Evolutionary conservation across 2,888 invertebrate species (phyloP), one percentile per base, ranked within the genome.

Genomic region (Noctua pronuba): DNA sequence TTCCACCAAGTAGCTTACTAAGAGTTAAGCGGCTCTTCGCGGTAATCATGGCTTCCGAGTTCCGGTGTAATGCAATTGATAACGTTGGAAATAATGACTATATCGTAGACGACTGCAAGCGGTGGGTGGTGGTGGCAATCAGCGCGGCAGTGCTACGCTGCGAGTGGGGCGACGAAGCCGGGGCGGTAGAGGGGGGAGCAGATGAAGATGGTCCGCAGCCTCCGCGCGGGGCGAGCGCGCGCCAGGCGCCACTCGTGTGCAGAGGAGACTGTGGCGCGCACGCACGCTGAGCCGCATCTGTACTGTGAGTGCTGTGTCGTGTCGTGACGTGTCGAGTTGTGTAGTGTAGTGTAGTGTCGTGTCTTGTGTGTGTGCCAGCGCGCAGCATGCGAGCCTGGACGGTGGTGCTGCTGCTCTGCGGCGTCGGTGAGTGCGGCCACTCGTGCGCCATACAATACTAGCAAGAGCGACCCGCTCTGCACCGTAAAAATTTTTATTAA

Each of bases 401-500:
- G 10, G n/a, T 65, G 46, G 64, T 77, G 66, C 67, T 84, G 74
- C 75, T 75, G 77, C 78, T 85, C 13, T 85, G 87, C 74, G 72
- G 49, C 35, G 18, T 72, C 44, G 81, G 85, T 85, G 69, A 85
- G 85, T 78, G 64, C 4, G 13, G 11, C 31, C 44, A 11, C 31
- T 31, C 7, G 71, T 18, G 44, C 46, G 66, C 18, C 28, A 38
- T 18, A 73, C 18, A 73, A 31, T 73, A 52, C 2, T 35, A 46
- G 13, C 28, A 24, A 28, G 24, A 24, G 18, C 18, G 11, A 35
- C 55, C 35, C 11, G 18, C n/a, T 55, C 67, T 18, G 16, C 44
- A 16, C 16, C 44, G 44, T n/a, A n/a, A n/a, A n/a, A n/a, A n/a
- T n/a, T n/a, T n/a, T n/a, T n/a, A n/a, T n/a, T n/a, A n/a, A n/a